Percentiles rank a stretch among this genome's conserved stretches.
Evolutionary conservation across 1,140 invertebrate species (phyloP).

Genomic region (Glossosoma conforme): DNA sequence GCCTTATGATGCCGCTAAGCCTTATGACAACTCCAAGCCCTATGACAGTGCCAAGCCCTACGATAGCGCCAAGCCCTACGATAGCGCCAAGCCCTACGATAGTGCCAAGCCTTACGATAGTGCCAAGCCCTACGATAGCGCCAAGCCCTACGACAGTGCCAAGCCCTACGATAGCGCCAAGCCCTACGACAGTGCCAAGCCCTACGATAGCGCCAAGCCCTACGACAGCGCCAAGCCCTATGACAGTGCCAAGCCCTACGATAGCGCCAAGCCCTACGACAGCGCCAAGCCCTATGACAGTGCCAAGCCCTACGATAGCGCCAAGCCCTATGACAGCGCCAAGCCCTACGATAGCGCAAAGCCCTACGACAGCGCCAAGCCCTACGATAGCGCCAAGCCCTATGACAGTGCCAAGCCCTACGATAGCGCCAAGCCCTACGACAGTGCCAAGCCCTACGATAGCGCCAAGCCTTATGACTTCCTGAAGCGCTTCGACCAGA

Average conservation of each 20-base stretch:
- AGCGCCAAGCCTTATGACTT: slow-evolving; percentile 12
- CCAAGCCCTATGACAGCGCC: too few species aligned
- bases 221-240: slow-evolving; percentile 11
- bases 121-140: slow-evolving; percentile 8
- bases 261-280: slow-evolving; percentile 9
- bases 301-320: slow-evolving; percentile 4
- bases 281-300: slow-evolving; percentile 9
- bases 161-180: slow-evolving; percentile 10
- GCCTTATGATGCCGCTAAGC: slow-evolving; percentile 84
- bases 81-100: slow-evolving; percentile 7
- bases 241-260: slow-evolving; percentile 10
- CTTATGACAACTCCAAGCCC: slow-evolving; percentile 9
- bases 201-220: slow-evolving; percentile 9
- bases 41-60: slow-evolving; percentile 9
- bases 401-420: slow-evolving; percentile 1
- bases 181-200: slow-evolving; percentile 5
- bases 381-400: slow-evolving; percentile 14
- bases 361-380: slow-evolving; percentile 10
- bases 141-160: slow-evolving; percentile 8
- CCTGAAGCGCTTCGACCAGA: not conserved
- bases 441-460: slow-evolving; percentile 11
- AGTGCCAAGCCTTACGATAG: slow-evolving; percentile 6
- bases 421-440: slow-evolving; percentile 12
- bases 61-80: slow-evolving; percentile 12
- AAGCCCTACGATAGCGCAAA: slow-evolving; percentile 10